phyloP scores from a whole-genome alignment of 1,140 invertebrate genomes.

The Bombus ignitus region DNA sequence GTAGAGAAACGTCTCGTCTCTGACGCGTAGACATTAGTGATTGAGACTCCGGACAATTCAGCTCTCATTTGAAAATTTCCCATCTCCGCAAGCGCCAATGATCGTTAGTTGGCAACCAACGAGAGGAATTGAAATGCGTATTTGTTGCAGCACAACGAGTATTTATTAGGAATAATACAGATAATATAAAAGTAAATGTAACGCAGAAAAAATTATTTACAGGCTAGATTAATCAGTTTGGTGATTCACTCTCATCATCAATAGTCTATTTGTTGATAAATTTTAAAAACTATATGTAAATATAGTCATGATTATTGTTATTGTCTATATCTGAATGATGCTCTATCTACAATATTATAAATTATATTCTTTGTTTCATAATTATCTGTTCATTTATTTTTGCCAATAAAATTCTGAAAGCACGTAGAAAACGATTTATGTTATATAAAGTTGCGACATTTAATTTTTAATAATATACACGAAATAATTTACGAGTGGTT shows the following conservation, averaged over 20 bases:
- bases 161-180: not conserved
- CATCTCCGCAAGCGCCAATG: constrained; percentile 24
- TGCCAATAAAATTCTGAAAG: not conserved
- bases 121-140: not conserved
- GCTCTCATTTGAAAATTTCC: constrained; percentile 50
- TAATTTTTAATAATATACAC: not conserved
- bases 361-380: not conserved
- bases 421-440: not conserved
- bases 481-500: constrained; percentile 5
- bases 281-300: too few species aligned
- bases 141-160: not conserved
- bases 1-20: not conserved
- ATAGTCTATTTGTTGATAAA: too few species aligned
- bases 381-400: not conserved
- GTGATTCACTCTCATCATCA: too few species aligned
- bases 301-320: too few species aligned
- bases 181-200: not conserved
- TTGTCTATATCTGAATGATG: not conserved
- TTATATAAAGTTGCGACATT: not conserved
- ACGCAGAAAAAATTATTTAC: too few species aligned
- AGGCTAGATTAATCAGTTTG: too few species aligned
- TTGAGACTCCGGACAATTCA: not conserved
- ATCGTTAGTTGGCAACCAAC: not conserved
- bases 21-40: not conserved
- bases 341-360: not conserved